Base-by-base conservation (phyloP, 2,888 invertebrate genomes). In the Holacanthella duospinosa region DNA sequence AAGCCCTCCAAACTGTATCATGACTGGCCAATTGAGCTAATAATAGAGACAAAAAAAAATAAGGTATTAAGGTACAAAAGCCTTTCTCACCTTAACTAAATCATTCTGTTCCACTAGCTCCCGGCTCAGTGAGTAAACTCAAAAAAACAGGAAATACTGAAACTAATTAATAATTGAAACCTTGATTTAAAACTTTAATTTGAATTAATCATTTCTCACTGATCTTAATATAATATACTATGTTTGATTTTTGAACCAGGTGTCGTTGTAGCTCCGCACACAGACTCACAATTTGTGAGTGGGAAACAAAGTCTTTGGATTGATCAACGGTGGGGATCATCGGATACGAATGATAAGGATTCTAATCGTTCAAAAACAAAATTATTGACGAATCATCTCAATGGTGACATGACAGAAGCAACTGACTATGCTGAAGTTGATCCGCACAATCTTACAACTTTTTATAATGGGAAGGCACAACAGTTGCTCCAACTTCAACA, bases 221-320 rank as follows among this genome's bases (percentile, higher is more conserved):
- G n/a, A n/a, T n/a, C n/a, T n/a, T n/a, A n/a, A n/a, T n/a, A n/a
- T n/a, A n/a, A n/a, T n/a, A n/a, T n/a, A n/a, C n/a, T n/a, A n/a
- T n/a, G n/a, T 16, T 48, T 48, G 48, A 48, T 48, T 9, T n/a
- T 48, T 21, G 6, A 43, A 60, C 16, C 59, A 73, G 72, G 72
- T 65, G 70, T 73, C 24, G 70, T 68, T 53, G 71, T 73, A 1
- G 71, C 72, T 55, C 72, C 72, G 9, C 72, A 73, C 57, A 56
- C 66, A 28, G 70, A 71, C 59, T 73, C 72, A 12, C 72, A 73
- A 56, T 73, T 75, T 65, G 70, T 71, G 43, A 73, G 71, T 68
- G 81, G 81, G 64, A 85, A 85, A 75, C 84, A 84, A 74, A 84
- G 83, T 66, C 77, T 86, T 43, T 86, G 86, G 86, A 85, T 85